Percentiles rank a stretch among this genome's conserved stretches.
Conservation (phyloP, 2,888 invertebrate genomes). For the Napeogenes sylphis region DNA sequence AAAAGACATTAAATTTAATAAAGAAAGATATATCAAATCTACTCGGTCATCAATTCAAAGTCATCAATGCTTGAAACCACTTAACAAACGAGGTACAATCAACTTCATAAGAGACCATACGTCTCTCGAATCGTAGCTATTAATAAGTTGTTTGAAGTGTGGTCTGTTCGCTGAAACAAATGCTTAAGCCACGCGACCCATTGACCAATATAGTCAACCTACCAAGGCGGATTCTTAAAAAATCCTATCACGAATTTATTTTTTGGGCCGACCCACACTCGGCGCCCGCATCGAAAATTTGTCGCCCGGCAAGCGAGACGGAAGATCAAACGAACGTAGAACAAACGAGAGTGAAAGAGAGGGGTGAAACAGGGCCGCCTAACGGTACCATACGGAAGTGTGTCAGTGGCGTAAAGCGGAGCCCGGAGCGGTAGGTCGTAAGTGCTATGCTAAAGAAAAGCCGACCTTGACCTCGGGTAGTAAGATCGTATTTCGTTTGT, state of each 20-base stretch:
- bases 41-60: no score
- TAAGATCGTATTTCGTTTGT: conserved; percentile 49
- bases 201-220: conserved; percentile 50
- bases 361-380: conserved; percentile 69
- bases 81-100: no score
- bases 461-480: conserved; percentile 61
- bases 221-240: conserved; percentile 51
- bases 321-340: conserved; percentile 36
- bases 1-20: no score
- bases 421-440: conserved; percentile 53
- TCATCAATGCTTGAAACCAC: no score
- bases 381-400: conserved; percentile 76
- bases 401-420: conserved; percentile 73
- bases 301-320: conserved; percentile 67
- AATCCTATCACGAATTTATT: conserved; percentile 72
- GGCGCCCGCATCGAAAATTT: conserved; percentile 74
- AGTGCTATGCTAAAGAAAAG: conserved; percentile 45
- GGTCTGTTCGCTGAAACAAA: conserved; percentile 12
- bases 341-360: conserved; percentile 72
- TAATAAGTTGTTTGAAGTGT: background rate
- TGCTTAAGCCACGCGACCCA: conserved; percentile 40
- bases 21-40: no score
- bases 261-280: conserved; percentile 72
- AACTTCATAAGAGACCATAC: no score
- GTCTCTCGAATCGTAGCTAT: no score